Evolutionary conservation across 2,888 invertebrate genomes (phyloP).

Genomic region (Gerosis bhagava): DNA sequence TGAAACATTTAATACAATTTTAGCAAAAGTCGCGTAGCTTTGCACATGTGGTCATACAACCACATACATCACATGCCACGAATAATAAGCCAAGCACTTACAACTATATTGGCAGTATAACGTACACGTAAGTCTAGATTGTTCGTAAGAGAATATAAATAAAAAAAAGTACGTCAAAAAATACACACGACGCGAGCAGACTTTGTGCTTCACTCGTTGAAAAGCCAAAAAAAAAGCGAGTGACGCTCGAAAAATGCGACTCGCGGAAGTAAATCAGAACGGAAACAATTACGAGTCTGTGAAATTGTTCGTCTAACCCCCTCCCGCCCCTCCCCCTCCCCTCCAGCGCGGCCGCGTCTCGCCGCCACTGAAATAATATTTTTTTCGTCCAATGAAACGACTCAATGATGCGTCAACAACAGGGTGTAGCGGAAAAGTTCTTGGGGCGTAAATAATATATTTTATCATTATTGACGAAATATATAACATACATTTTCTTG

Average conservation of each 20-base stretch:
- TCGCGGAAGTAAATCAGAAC: constrained; percentile 23
- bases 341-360: no score
- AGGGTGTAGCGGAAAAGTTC: constrained; percentile 9
- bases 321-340: no score
- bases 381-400: constrained; percentile 25
- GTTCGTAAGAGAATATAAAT: constrained; percentile 29
- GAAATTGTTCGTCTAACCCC: no score
- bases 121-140: constrained; percentile 42
- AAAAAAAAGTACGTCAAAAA: constrained; percentile 20
- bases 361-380: constrained; percentile 21
- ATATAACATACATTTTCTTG: no score
- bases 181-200: constrained; percentile 19
- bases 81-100: constrained; percentile 53
- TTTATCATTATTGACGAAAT: neutral
- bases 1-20: constrained; percentile 26
- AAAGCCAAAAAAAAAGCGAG: constrained; percentile 14
- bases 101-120: constrained; percentile 57
- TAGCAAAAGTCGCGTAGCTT: constrained; percentile 38
- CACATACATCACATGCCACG: constrained; percentile 36
- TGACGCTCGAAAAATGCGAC: constrained; percentile 26
- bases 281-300: constrained; percentile 24
- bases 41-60: constrained; percentile 29
- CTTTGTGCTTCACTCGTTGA: constrained; percentile 21
- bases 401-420: constrained; percentile 19
- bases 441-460: constrained; percentile 6